Conservation (phyloP, 2,113 vertebrate genomes). For the Pomatorhinus ruficollis region DNA sequence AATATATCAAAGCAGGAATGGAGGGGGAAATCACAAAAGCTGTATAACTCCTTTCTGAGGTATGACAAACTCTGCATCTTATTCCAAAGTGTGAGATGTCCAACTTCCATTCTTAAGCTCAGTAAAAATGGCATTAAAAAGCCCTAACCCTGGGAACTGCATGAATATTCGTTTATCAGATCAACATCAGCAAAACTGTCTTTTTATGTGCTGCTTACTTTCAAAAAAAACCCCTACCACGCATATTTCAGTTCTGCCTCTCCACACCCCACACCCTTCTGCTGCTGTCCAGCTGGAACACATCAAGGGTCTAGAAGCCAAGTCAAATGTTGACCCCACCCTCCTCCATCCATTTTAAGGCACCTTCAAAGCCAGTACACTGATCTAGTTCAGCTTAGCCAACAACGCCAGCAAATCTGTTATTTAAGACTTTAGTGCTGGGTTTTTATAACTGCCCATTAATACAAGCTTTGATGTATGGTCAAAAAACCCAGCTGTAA, state of each 20-base stretch:
- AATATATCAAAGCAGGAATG: not conserved
- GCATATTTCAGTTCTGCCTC: slow-evolving; percentile 44
- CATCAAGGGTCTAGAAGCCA: slow-evolving; percentile 75
- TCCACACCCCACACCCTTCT: slow-evolving; percentile 57
- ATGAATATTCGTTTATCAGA: slow-evolving; percentile 15
- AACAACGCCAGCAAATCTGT: slow-evolving; percentile 70
- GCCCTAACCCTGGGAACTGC: not conserved
- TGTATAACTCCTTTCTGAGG: not conserved
- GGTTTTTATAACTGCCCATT: slow-evolving; percentile 71
- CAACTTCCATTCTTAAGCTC: slow-evolving; percentile 24
- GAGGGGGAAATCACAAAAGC: not conserved
- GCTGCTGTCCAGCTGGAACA: slow-evolving; percentile 73
- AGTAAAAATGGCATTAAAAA: slow-evolving; percentile 3
- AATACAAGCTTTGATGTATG: slow-evolving; percentile 70
- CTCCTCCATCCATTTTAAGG: slow-evolving; percentile 76
- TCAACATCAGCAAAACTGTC: slow-evolving; percentile 26
- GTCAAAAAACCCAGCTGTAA: slow-evolving; percentile 64
- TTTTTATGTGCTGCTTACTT: slow-evolving; percentile 48
- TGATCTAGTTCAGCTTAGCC: slow-evolving; percentile 63
- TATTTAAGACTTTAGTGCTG: slow-evolving; percentile 67
- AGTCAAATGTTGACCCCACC: slow-evolving; percentile 76
- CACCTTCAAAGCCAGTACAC: slow-evolving; percentile 75
- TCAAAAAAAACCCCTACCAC: slow-evolving; percentile 24
- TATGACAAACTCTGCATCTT: not conserved
- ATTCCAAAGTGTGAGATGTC: not conserved